Percentiles rank a stretch among this genome's conserved stretches.
phyloP scores from a whole-genome alignment of 2,888 invertebrate genomes.

The Lithophane ornitopus region DNA sequence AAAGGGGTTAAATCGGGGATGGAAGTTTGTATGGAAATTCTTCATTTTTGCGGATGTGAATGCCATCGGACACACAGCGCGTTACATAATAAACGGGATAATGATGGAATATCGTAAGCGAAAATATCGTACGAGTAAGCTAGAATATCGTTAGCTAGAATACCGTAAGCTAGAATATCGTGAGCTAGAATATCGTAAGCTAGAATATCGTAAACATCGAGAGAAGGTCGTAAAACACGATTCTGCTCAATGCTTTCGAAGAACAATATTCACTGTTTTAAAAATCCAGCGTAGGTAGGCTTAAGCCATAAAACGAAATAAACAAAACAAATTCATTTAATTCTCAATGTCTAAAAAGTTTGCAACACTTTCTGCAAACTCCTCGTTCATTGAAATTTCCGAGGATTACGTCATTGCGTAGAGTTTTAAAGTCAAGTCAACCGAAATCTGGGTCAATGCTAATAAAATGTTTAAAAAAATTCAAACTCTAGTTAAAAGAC shows the following conservation, averaged over 20 bases:
- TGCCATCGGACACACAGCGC: neutral
- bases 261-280: conserved; percentile 26
- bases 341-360: conserved; percentile 57
- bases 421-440: conserved; percentile 54
- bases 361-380: conserved; percentile 49
- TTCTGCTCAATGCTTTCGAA: neutral
- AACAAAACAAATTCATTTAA: conserved; percentile 58
- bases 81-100: neutral
- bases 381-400: conserved; percentile 58
- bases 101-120: neutral
- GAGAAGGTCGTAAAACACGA: neutral
- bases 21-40: neutral
- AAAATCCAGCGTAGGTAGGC: conserved; percentile 27
- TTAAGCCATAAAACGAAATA: conserved; percentile 46
- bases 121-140: no score
- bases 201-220: neutral
- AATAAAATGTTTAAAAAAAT: conserved; percentile 31
- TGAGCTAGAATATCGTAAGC: no score
- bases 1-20: neutral
- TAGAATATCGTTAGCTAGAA: no score
- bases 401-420: conserved; percentile 46
- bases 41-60: neutral
- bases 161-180: no score
- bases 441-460: conserved; percentile 47
- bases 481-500: neutral